Conservation (phyloP, 64 coral and sea anemone genomes). For the Stichodactyla mertensii region DNA sequence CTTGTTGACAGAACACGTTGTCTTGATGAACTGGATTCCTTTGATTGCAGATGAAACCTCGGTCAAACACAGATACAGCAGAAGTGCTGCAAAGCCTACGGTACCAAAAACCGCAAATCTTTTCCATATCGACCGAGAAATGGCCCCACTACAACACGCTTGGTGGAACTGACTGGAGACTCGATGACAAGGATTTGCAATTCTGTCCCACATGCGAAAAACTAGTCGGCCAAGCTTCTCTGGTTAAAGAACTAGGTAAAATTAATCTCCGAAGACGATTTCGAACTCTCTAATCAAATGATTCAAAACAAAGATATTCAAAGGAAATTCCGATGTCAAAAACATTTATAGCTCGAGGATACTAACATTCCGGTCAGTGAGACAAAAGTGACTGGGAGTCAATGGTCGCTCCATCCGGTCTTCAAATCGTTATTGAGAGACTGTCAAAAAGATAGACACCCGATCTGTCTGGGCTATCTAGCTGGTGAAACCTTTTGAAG, state of each 20-base stretch:
- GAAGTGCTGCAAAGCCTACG: not conserved
- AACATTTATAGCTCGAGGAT: not conserved
- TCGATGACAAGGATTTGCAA: not conserved
- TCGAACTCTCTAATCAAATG: no score
- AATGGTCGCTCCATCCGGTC: not conserved
- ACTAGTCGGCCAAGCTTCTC: not conserved
- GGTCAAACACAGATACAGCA: not conserved
- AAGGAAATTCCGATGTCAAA: no score
- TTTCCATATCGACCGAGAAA: not conserved
- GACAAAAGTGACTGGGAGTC: no score
- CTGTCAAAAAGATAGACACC: not conserved
- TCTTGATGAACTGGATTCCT: not conserved
- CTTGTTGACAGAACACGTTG: not conserved
- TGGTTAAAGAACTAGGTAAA: no score
- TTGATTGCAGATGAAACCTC: not conserved
- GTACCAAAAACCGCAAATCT: not conserved
- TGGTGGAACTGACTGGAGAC: not conserved
- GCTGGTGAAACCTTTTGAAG: not conserved
- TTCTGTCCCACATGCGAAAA: not conserved
- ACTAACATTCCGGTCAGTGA: not conserved
- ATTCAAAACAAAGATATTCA: no score
- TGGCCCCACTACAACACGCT: not conserved
- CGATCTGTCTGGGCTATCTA: not conserved
- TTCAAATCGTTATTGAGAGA: not conserved
- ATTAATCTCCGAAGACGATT: no score